These are phyloP conservation scores for Dromaius novaehollandiae DNA, from an alignment of 2,113 vertebrate genomes.

Conservation along the genomic window DNA sequence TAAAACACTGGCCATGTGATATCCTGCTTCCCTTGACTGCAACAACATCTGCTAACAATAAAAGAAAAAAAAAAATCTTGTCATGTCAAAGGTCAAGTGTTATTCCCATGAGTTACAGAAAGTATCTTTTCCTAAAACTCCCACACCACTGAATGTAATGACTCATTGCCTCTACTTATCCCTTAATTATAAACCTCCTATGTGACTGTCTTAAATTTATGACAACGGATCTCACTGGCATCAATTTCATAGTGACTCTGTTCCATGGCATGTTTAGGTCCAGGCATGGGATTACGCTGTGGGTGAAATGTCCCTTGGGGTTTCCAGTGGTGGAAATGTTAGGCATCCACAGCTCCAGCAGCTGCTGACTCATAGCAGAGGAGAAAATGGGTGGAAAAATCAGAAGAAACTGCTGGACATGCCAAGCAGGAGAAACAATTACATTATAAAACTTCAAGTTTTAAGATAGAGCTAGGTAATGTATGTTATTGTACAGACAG, in stretches of 20 bases:
- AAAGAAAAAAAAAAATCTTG: not conserved
- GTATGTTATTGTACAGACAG: not conserved
- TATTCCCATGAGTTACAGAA: constrained; percentile 27
- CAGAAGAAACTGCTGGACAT: not conserved
- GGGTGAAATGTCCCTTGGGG: not conserved
- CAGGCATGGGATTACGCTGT: not conserved
- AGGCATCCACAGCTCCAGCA: not conserved
- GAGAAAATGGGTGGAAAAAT: not conserved
- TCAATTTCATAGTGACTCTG: not conserved
- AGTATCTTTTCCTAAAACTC: constrained; percentile 11
- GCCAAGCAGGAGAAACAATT: not conserved
- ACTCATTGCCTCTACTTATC: constrained; percentile 29
- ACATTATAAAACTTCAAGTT: not conserved
- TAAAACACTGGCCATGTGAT: not conserved
- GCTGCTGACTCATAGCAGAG: not conserved
- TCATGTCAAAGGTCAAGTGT: not conserved
- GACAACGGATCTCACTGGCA: not conserved
- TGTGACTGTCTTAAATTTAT: not conserved
- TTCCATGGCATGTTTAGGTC: not conserved
- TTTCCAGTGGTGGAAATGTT: not conserved
- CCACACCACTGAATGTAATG: not conserved
- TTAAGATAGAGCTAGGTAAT: not conserved
- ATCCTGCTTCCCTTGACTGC: not conserved
- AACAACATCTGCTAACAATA: not conserved
- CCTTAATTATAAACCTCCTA: constrained; percentile 19